Evolutionary conservation across 1,140 invertebrate genomes (phyloP), one percentile per base, ranked within the genome.

Genomic region (Neelides sp.): DNA sequence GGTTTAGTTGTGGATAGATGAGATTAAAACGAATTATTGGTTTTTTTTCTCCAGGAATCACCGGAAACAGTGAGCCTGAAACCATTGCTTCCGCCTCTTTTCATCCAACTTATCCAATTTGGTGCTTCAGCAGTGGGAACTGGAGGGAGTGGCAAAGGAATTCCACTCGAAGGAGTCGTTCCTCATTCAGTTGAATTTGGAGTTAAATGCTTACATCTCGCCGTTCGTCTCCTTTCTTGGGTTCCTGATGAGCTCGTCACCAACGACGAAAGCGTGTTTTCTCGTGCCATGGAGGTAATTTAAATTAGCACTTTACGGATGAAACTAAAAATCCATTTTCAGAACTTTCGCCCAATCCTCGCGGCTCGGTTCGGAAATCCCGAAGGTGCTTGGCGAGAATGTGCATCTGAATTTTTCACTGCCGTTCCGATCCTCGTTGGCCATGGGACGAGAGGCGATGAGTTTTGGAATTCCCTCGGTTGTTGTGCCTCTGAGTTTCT

Each of bases 151-250:
- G 24, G 36, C n/a, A 59, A 57, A 22, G 58, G 44, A 23, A 54
- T 56, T 30, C 52, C 48, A 43, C 36, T 60, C 48, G 54, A 56
- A 47, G 58, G 58, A 7, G 52, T 60, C 1, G 48, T 59, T 27
- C 57, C 57, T 17, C 50, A 54, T 34, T 59, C 54, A 34, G 56
- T 59, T 53, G 57, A 59, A 27, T 59, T 59, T 43, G 57, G 57
- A 12, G 40, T 59, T 17, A 59, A 59, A 37, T 56, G 57, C 36
- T 48, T 59, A 7, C 55, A 56, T 34, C 41, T 37, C 1, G 46
- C 57, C 3, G 50, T 59, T 1, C 17, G 12, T 12, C 48, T 52
- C 12, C 35, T 60, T 3, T 20, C 28, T 3, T 10, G 35, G 15
- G 40, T 55, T 19, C 42, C 44, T 44, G 39, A 44, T 15, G 57